Evolutionary conservation across 2,888 invertebrate genomes (phyloP).

Genomic region (Eulithis prunata): DNA sequence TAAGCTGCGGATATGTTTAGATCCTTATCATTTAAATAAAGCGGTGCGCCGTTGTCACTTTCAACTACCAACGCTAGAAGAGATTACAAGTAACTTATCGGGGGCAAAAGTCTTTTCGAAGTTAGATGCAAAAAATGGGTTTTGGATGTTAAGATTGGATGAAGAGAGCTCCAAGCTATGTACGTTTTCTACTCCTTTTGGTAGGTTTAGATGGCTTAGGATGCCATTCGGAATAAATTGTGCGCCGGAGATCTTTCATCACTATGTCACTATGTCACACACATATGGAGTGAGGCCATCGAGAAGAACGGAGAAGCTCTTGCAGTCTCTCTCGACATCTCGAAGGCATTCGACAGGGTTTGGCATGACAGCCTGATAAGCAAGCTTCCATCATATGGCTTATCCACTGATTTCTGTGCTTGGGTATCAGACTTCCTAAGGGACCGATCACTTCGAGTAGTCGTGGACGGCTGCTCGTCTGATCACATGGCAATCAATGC

Average conservation of each 20-base stretch:
- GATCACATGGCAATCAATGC: no score
- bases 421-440: no score
- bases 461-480: no score
- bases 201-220: constrained; percentile 12
- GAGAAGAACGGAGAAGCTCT: no score
- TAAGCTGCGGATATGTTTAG: constrained; percentile 13
- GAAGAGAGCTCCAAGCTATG: constrained; percentile 15
- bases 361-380: no score
- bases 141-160: constrained; percentile 20
- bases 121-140: constrained; percentile 14
- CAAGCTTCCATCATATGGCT: no score
- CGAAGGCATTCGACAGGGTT: no score
- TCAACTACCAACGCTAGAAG: constrained; percentile 11
- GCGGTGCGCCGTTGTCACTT: constrained; percentile 15
- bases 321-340: no score
- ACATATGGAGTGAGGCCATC: no score
- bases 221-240: constrained; percentile 15
- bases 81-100: constrained; percentile 4
- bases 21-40: constrained; percentile 12
- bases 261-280: no score
- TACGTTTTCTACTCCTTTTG: constrained; percentile 16
- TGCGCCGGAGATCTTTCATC: constrained; percentile 19
- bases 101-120: constrained; percentile 5
- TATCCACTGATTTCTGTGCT: no score
- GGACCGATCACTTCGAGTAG: no score